Conservation (phyloP, 2,888 invertebrate species). For the Carcina quercana region DNA sequence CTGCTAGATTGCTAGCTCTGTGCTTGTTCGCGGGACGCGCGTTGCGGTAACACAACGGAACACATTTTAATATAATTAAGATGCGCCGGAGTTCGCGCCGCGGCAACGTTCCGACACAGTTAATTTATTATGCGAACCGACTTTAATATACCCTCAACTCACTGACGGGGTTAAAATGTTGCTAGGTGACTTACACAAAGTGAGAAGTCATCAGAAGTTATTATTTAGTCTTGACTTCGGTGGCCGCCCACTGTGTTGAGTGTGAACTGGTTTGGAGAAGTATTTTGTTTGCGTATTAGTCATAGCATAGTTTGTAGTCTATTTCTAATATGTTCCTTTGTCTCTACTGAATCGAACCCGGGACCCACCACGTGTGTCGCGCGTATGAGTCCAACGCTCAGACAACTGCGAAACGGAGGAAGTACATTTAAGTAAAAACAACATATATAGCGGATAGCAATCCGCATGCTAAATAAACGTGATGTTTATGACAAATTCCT, state of each 20-base stretch:
- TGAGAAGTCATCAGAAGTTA: constrained; percentile 1
- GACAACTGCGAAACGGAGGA: too few relatives aligned
- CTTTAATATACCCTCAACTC: constrained; percentile 22
- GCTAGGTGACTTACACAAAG: constrained; percentile 6
- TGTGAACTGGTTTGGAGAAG: too few relatives aligned
- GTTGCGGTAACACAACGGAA: constrained; percentile 28
- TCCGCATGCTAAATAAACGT: too few relatives aligned
- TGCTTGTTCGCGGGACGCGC: constrained; percentile 18
- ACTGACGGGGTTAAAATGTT: constrained; percentile 17
- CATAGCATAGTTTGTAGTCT: too few relatives aligned
- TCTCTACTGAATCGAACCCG: too few relatives aligned
- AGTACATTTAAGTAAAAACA: too few relatives aligned
- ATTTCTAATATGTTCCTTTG: too few relatives aligned
- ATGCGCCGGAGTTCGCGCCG: constrained; percentile 36
- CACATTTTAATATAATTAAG: constrained; percentile 48
- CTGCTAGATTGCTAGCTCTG: constrained; percentile 20
- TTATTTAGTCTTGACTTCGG: constrained; percentile 1
- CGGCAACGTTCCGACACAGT: constrained; percentile 15
- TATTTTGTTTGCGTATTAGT: too few relatives aligned
- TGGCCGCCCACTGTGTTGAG: constrained; percentile 1
- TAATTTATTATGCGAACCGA: constrained; percentile 20
- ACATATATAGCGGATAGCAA: too few relatives aligned
- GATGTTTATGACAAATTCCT: too few relatives aligned
- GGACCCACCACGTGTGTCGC: too few relatives aligned
- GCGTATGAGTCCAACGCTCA: too few relatives aligned